Evolutionary conservation across 2,113 vertebrate species (phyloP).

Genomic region (Laticauda colubrina): DNA sequence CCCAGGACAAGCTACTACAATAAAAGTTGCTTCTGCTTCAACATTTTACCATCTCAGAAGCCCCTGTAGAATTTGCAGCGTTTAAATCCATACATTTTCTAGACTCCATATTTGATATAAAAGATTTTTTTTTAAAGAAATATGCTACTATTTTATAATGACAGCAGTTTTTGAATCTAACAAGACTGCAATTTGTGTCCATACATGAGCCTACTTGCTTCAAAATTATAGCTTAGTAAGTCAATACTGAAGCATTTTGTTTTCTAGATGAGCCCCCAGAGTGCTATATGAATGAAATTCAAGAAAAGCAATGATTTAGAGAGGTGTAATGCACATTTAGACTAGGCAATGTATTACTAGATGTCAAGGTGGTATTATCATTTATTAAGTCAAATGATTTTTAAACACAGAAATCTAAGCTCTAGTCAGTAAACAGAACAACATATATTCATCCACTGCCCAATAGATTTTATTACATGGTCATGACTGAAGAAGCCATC

Average conservation of each 20-base stretch:
- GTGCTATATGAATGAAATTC: background rate
- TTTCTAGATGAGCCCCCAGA: background rate
- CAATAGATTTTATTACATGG: background rate
- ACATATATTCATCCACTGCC: background rate
- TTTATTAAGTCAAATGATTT: background rate
- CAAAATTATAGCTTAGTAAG: background rate
- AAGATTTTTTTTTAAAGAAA: background rate
- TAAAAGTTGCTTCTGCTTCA: background rate
- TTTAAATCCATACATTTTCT: background rate
- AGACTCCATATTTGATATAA: background rate
- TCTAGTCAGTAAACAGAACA: background rate
- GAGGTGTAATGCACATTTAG: background rate
- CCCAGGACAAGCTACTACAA: background rate
- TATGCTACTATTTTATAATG: background rate
- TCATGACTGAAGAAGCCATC: background rate
- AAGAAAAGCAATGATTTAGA: background rate
- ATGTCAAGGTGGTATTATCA: background rate
- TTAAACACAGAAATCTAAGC: background rate
- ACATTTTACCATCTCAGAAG: background rate
- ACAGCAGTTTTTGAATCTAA: background rate
- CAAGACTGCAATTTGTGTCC: background rate
- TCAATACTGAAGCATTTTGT: background rate
- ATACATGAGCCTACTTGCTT: background rate
- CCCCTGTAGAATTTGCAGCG: too few relatives aligned
- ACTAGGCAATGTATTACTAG: background rate